phyloP scores from a whole-genome alignment of 2,113 vertebrate genomes.

The Psettodes erumei region DNA sequence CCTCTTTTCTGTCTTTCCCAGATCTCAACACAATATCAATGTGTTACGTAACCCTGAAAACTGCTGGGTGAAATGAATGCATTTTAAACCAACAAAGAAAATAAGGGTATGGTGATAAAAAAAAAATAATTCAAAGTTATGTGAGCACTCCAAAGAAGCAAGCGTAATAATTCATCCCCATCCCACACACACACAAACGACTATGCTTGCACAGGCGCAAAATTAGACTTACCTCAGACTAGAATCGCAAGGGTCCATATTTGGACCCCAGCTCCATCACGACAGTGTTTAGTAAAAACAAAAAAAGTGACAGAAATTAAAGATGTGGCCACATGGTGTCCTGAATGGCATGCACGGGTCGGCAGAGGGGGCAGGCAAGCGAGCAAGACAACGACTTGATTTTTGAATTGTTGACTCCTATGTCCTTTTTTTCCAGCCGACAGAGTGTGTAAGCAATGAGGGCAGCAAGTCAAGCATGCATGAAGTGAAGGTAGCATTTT shows the following conservation, averaged over 20 bases:
- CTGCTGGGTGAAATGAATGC: neutral
- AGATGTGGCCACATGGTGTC: conserved; percentile 45
- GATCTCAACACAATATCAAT: conserved; percentile 5
- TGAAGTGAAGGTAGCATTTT: neutral
- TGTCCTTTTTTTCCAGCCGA: neutral
- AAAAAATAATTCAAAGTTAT: conserved; percentile 8
- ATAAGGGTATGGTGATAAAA: conserved; percentile 32
- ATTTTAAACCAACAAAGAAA: conserved; percentile 17
- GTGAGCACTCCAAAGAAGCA: conserved; percentile 46
- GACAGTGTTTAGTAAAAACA: conserved; percentile 81
- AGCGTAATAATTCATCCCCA: conserved; percentile 14
- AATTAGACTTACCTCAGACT: conserved; percentile 81
- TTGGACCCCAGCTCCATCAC: conserved; percentile 78
- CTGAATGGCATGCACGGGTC: conserved; percentile 47
- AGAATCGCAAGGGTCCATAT: conserved; percentile 73
- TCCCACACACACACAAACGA: conserved; percentile 32
- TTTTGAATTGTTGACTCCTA: neutral
- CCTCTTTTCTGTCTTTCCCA: conserved; percentile 16
- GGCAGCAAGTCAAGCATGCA: conserved; percentile 39
- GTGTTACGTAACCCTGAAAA: neutral
- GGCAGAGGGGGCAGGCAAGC: neutral
- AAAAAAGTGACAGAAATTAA: conserved; percentile 76
- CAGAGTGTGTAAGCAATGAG: neutral
- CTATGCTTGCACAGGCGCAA: conserved; percentile 39
- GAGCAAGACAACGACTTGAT: conserved; percentile 1